Conservation (phyloP, 1,140 invertebrate genomes). For the Tribolium castaneum region DNA sequence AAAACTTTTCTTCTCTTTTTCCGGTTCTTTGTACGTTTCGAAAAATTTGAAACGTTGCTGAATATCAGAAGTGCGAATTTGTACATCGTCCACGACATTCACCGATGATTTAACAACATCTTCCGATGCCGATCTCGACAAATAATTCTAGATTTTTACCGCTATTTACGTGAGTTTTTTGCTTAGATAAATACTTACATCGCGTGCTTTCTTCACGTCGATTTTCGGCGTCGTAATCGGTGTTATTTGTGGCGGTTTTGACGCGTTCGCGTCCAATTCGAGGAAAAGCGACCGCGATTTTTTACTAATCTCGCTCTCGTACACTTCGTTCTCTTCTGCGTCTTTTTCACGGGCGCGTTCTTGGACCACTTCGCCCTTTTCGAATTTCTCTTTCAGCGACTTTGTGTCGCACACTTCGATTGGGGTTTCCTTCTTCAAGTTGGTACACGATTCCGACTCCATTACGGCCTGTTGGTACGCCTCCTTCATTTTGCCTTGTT, state of each 20-base stretch:
- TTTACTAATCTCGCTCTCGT: slow-evolving; percentile 87
- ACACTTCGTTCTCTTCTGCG: slow-evolving; percentile 82
- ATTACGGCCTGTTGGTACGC: slow-evolving; percentile 90
- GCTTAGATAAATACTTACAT: slow-evolving; percentile 49
- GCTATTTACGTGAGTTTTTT: background rate
- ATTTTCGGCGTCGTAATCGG: slow-evolving; percentile 64
- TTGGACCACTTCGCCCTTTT: slow-evolving; percentile 79
- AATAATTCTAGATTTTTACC: slow-evolving; percentile 58
- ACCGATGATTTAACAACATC: slow-evolving; percentile 78
- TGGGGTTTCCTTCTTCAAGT: slow-evolving; percentile 55
- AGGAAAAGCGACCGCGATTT: slow-evolving; percentile 87
- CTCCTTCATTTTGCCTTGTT: slow-evolving; percentile 91
- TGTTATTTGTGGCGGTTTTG: slow-evolving; percentile 63
- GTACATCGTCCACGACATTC: slow-evolving; percentile 76
- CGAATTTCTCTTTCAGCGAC: slow-evolving; percentile 84
- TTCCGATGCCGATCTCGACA: slow-evolving; percentile 70
- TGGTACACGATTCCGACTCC: slow-evolving; percentile 70
- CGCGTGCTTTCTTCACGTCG: slow-evolving; percentile 59
- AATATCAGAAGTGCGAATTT: slow-evolving; percentile 83
- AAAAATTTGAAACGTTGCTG: slow-evolving; percentile 91
- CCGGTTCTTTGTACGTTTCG: slow-evolving; percentile 83
- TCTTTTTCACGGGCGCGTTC: slow-evolving; percentile 70
- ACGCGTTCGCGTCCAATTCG: slow-evolving; percentile 80
- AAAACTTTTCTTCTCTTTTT: slow-evolving; percentile 79
- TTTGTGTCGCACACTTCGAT: slow-evolving; percentile 73